Evolutionary conservation across 2,797 vertebrate genomes (phyloP), one percentile per base, ranked within the genome.

Genomic region (Cyclopterus lumpus): DNA sequence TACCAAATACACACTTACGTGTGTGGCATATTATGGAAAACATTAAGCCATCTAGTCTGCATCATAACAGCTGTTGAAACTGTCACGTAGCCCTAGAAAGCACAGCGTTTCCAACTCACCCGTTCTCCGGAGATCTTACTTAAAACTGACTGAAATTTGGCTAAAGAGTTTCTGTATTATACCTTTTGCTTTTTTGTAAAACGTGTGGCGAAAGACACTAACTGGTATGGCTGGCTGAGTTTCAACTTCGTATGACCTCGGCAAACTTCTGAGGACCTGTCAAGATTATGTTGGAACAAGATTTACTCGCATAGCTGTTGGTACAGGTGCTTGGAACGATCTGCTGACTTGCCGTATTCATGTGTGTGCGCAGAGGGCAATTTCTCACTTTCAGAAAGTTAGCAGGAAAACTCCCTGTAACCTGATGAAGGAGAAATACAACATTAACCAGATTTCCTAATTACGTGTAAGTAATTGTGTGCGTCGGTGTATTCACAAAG

Each of bases 281-380:
- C 46, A n/a, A 80, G 71, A 75, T 75, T 79, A 74, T 70, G 68
- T 81, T 79, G 79, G 74, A 51, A 46, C 28, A 76, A 79, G 81
- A 86, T 83, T 81, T 82, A 89, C 67, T 77, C 22, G 4, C 8
- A 51, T 64, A 75, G 70, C 54, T 82, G 85, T 91, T 88, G 86
- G 83, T 84, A 71, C 80, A 88, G 81, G 85, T 84, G 82, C 69
- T 62, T 6, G 66, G 40, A 83, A 73, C 26, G 60, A 80, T 44
- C 40, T 66, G 62, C 55, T 12, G 62, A 26, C 65, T 65, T 38
- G 55, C 42, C 65, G 36, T 64, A 24, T 67, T 73, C 42, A 30
- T 67, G 49, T 80, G 49, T 80, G 60, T 74, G 66, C 5, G 6
- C 40, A 54, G 30, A 68, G 54, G 76, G 69, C 69, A 80, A 68